A percentile compares a stretch with the other conserved stretches of the same genome.
phyloP scores from a whole-genome alignment of 2,113 vertebrate species.

The Gymnorhina tibicen region DNA sequence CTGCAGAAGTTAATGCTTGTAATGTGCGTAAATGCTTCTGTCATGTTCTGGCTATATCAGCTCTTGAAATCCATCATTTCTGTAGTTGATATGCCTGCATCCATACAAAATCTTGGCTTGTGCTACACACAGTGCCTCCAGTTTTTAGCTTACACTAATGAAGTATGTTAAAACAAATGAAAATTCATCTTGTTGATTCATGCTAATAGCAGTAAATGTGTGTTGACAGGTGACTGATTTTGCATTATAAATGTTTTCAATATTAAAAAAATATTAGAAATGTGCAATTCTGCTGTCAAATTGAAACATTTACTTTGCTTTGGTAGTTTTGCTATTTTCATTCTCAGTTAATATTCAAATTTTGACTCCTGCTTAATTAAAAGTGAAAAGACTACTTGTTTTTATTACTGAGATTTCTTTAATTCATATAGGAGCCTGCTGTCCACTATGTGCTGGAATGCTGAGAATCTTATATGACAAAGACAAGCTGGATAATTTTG shows the following conservation, averaged over 20 bases:
- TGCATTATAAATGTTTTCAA: background rate
- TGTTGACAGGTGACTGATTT: background rate
- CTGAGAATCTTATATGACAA: slow-evolving; percentile 91
- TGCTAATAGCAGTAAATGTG: background rate
- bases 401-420: background rate
- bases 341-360: background rate
- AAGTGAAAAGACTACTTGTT: background rate
- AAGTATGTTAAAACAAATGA: background rate
- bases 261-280: background rate
- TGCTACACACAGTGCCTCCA: background rate
- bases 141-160: background rate
- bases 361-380: background rate
- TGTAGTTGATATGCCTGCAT: background rate
- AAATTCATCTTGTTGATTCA: background rate
- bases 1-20: background rate
- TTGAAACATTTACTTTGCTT: background rate
- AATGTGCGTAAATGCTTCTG: background rate
- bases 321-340: background rate
- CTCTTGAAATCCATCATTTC: background rate
- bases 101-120: background rate
- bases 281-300: background rate
- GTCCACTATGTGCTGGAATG: slow-evolving; percentile 93
- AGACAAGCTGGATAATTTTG: slow-evolving; percentile 90
- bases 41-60: background rate
- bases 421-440: slow-evolving; percentile 85